These are phyloP conservation scores for Gadopsis marmoratus DNA, from an alignment of 2,797 vertebrate genomes.

Conservation along the genomic window DNA sequence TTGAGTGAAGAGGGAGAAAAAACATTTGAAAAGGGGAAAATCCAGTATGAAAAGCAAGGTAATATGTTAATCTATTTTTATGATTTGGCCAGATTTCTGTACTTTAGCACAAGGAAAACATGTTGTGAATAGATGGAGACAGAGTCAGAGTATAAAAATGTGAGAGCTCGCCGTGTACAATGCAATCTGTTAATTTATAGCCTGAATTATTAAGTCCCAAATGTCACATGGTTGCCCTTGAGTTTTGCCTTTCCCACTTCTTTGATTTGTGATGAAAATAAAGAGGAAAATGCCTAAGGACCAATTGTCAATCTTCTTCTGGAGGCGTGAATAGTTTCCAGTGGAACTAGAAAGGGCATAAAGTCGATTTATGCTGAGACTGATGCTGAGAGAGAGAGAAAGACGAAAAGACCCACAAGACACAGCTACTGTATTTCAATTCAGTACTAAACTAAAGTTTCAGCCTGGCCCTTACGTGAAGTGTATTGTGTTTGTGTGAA, in stretches of 20 bases:
- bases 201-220: conserved; percentile 46
- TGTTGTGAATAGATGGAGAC: background rate
- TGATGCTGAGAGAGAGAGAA: conserved; percentile 17
- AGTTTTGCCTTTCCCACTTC: conserved; percentile 36
- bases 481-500: background rate
- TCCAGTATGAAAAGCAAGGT: too few relatives aligned
- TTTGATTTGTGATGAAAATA: conserved; percentile 59
- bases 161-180: background rate
- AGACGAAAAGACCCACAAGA: conserved; percentile 9
- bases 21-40: too few relatives aligned
- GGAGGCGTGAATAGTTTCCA: conserved; percentile 37
- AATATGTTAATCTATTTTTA: conserved; percentile 7
- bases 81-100: background rate
- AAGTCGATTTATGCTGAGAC: conserved; percentile 55
- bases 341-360: conserved; percentile 40
- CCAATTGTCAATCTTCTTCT: conserved; percentile 49
- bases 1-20: background rate
- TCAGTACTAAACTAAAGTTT: conserved; percentile 1
- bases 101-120: background rate
- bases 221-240: conserved; percentile 38
- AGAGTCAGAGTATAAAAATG: background rate
- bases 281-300: conserved; percentile 44
- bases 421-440: background rate
- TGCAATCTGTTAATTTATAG: conserved; percentile 39
- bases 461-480: background rate